phyloP scores from a whole-genome alignment of 2,888 invertebrate species.

The Molanna angustata region DNA sequence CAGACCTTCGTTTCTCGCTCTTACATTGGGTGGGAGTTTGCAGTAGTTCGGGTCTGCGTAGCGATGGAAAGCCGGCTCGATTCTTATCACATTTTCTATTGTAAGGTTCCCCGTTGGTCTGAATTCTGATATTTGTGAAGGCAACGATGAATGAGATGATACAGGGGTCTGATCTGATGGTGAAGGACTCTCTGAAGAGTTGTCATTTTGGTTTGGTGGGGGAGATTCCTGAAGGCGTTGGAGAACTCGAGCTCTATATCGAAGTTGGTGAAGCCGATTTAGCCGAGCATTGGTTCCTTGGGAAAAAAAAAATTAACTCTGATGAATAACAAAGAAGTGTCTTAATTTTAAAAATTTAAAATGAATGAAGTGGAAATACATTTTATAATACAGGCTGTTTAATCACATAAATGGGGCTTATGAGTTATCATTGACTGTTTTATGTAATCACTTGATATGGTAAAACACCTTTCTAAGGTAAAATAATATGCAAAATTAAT shows the following conservation, averaged over 20 bases:
- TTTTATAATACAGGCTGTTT: neutral
- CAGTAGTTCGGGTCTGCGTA: neutral
- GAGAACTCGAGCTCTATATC: constrained; percentile 15
- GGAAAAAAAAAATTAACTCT: constrained; percentile 6
- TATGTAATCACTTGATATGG: too few relatives aligned
- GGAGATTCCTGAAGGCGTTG: constrained; percentile 8
- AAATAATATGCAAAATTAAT: too few relatives aligned
- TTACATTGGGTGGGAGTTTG: constrained; percentile 33
- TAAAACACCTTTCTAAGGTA: too few relatives aligned
- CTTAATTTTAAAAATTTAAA: too few relatives aligned
- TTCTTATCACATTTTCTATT: neutral
- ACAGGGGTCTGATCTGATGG: neutral
- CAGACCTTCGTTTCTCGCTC: constrained; percentile 46
- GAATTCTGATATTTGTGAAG: neutral
- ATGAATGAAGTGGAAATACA: neutral
- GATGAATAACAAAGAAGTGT: too few relatives aligned
- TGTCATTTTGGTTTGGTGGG: neutral
- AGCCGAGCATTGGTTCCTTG: constrained; percentile 11
- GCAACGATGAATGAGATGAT: constrained; percentile 2
- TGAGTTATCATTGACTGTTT: too few relatives aligned
- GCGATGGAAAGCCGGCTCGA: neutral
- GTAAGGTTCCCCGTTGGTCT: neutral
- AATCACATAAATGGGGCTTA: neutral
- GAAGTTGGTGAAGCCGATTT: constrained; percentile 13
- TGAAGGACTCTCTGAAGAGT: constrained; percentile 9